Conservation (phyloP, 2,113 vertebrate genomes). For the Willisornis vidua region DNA sequence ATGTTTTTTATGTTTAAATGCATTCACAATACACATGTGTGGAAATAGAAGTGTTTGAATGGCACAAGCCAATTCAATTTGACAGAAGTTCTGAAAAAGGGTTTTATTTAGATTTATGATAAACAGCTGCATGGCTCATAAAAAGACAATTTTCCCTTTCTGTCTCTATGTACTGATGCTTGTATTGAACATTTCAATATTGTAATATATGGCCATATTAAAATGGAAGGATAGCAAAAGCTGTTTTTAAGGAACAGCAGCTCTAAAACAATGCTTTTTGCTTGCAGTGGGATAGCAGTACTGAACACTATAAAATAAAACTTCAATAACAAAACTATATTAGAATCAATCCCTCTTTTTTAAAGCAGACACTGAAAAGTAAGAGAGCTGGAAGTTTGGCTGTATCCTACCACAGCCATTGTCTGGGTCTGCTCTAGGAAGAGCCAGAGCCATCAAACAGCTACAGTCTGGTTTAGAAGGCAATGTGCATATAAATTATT, state of each 20-base stretch:
- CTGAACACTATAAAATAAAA: background rate
- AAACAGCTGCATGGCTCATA: background rate
- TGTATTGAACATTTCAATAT: background rate
- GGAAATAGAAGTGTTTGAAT: background rate
- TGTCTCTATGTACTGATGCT: background rate
- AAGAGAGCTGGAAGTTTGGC: background rate
- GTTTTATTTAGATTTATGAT: slow-evolving; percentile 11
- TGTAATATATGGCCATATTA: background rate
- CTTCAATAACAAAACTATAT: background rate
- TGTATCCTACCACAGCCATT: background rate
- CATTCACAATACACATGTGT: background rate
- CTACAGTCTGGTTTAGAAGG: background rate
- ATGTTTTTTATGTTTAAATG: background rate
- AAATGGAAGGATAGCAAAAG: background rate
- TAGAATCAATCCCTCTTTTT: background rate
- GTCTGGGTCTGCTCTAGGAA: background rate
- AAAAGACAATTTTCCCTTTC: background rate
- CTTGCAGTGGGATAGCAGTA: background rate
- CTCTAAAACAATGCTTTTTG: background rate
- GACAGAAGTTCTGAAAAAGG: background rate
- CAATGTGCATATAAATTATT: slow-evolving; percentile 1
- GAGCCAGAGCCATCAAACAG: background rate
- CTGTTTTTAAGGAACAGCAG: background rate
- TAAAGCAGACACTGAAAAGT: background rate
- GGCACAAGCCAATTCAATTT: background rate